phyloP scores from a whole-genome alignment of 53 echinoderm and acorn worm genomes.

The Antedon mediterranea region DNA sequence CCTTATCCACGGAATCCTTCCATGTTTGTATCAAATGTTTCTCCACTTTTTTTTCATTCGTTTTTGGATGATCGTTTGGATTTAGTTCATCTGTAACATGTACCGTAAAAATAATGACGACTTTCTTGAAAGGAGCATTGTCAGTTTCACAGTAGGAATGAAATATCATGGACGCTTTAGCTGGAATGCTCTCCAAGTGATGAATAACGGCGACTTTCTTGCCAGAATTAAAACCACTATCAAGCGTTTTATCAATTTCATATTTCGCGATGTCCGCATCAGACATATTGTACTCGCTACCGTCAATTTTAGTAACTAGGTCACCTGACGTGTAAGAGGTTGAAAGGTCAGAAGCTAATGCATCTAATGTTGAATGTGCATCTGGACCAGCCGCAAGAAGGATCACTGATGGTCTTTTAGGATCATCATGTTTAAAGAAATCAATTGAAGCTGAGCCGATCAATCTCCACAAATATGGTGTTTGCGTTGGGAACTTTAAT shows the following conservation, averaged over 20 bases:
- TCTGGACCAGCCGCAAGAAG: not conserved
- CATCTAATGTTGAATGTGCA: not conserved
- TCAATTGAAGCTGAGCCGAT: not conserved
- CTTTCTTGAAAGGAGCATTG: conserved; percentile 62
- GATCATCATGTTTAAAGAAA: not conserved
- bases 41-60: not conserved
- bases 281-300: not conserved
- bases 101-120: conserved; percentile 59
- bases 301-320: not conserved
- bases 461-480: not conserved
- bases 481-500: not conserved
- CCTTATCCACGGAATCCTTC: conserved; percentile 33
- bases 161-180: conserved; percentile 65
- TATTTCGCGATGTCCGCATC: not conserved
- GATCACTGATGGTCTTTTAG: not conserved
- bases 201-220: conserved; percentile 22
- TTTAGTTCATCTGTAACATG: conserved; percentile 2
- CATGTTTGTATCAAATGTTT: conserved; percentile 18
- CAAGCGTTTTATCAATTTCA: not conserved
- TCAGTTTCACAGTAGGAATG: conserved; percentile 87
- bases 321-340: not conserved
- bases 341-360: not conserved
- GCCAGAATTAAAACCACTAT: not conserved
- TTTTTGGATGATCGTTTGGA: not conserved
- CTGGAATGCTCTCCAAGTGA: conserved; percentile 55